phyloP scores from a whole-genome alignment of 2,888 invertebrate genomes.

The Ommatoiulus sabulosus region DNA sequence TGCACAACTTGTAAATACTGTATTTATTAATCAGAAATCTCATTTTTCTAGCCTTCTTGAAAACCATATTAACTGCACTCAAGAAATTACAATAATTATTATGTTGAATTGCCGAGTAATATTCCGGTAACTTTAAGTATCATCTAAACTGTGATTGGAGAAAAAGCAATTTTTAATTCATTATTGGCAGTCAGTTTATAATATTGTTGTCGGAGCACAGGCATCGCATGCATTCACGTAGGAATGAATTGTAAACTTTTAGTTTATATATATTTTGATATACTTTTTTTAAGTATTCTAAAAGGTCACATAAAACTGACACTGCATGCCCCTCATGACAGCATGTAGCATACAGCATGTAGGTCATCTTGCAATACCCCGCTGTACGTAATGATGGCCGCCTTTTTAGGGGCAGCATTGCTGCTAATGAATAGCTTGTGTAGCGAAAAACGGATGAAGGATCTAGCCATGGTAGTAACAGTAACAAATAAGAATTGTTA shows the following conservation, averaged over 20 bases:
- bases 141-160: neutral
- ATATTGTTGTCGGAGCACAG: neutral
- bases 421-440: neutral
- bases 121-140: constrained; percentile 9
- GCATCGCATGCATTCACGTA: neutral
- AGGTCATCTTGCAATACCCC: neutral
- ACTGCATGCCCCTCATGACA: too few species aligned
- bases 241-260: neutral
- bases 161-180: neutral
- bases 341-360: too few species aligned
- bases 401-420: neutral
- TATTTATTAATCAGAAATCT: neutral
- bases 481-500: too few species aligned
- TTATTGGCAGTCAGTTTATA: neutral
- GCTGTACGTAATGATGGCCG: neutral
- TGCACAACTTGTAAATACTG: too few species aligned
- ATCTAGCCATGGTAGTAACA: too few species aligned
- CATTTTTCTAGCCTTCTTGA: neutral
- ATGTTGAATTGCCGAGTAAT: constrained; percentile 9
- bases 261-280: neutral
- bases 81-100: neutral
- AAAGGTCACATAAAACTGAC: neutral
- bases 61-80: neutral
- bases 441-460: too few species aligned
- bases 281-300: too few species aligned